Conservation (phyloP, 2,113 vertebrate genomes). For the Andinoacara biseriatus region DNA sequence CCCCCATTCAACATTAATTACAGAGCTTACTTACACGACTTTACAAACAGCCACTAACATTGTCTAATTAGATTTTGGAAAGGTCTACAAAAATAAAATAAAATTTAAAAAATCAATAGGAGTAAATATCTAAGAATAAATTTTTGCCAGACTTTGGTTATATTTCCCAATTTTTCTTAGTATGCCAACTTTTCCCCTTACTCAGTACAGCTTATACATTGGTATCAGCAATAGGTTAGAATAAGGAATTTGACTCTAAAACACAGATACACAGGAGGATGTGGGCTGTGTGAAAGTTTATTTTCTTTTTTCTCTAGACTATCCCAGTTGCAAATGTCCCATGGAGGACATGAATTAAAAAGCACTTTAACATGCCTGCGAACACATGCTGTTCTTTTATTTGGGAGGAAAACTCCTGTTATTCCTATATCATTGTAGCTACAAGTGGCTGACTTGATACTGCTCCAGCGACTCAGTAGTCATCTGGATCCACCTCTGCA, state of each 20-base stretch:
- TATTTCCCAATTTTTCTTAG: background rate
- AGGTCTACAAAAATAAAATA: background rate
- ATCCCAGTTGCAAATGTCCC: background rate
- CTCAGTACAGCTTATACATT: background rate
- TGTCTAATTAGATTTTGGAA: background rate
- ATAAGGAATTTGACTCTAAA: background rate
- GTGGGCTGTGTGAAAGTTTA: background rate
- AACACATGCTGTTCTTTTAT: conserved; percentile 27
- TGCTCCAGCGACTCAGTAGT: conserved; percentile 4
- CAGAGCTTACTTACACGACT: background rate
- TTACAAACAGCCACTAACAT: background rate
- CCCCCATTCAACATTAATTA: background rate
- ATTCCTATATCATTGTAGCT: background rate
- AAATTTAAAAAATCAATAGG: background rate
- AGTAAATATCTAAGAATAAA: background rate
- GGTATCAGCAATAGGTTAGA: too few relatives aligned
- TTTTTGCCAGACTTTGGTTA: background rate
- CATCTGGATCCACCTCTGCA: conserved; percentile 22
- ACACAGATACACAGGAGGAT: background rate
- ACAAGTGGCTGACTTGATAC: conserved; percentile 12
- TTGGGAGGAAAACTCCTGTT: background rate
- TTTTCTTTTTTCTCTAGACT: background rate
- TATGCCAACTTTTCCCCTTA: background rate
- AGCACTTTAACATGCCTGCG: background rate
- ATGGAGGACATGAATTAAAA: background rate